Base-by-base conservation (phyloP, 2,797 vertebrate species). In the Mormyrops boulengeri region DNA sequence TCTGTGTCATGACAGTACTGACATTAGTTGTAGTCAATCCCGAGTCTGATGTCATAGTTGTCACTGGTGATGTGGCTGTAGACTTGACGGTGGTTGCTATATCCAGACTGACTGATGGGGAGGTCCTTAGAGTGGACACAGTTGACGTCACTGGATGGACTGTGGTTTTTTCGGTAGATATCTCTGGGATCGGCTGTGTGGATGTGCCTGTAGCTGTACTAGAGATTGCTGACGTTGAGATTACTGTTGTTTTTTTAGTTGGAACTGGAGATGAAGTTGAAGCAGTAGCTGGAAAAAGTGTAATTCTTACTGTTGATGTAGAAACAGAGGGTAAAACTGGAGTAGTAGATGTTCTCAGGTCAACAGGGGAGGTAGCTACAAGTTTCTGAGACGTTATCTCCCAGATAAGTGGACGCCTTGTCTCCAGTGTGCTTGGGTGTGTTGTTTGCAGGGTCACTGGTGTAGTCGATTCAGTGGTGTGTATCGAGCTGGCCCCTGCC, bases 401-500 rank as follows among this genome's bases (percentile, higher is more conserved):
- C 47, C 91, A 73, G n/a, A 90, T 90, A 86, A 90, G 89, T 17
- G 80, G 52, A 30, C 89, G 49, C 69, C 89, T 92, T 19, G 89
- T 91, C 87, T 92, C 92, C 87, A 94, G 91, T 88, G 69, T 89
- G 60, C 60, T 88, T 34, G 89, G 85, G 22, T 82, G 62, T 88
- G 92, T 94, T 88, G 91, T 92, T 90, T 85, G 93, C 12, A 89
- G 62, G 50, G 94, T 93, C 17, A 91, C 90, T 3, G 92, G 89
- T 89, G 94, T 94, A 60, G 92, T 90, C 4, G 92, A 89, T 44
- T 91, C 85, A 26, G 95, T 95, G 38, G 90, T 89, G 90, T 90
- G 91, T 50, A 88, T 82, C 88, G 90, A 93, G 91, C 89, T 92
- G 9, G 34, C 3, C n/a, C 88, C 88, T 38, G 93, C 17, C 88